These are phyloP conservation scores for Synanthedon andrenaeformis DNA, from an alignment of 2,888 invertebrate species.

Conservation along the genomic window DNA sequence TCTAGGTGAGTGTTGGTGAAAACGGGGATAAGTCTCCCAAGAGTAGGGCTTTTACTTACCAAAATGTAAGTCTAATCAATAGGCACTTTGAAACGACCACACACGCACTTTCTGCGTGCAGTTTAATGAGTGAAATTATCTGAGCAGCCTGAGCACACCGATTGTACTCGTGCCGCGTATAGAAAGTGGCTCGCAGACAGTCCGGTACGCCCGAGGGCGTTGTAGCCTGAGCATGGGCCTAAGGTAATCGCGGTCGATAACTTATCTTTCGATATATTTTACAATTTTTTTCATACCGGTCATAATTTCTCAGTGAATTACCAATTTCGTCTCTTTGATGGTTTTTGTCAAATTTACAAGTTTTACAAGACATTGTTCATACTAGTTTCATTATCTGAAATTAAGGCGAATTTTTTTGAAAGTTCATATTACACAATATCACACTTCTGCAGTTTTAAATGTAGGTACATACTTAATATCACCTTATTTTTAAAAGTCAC, in stretches of 20 bases:
- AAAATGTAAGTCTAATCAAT: no score
- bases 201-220: slow-evolving; percentile 15
- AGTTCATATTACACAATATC: no score
- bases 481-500: no score
- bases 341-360: background rate
- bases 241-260: background rate
- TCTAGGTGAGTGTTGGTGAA: no score
- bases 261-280: background rate
- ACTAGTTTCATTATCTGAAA: no score
- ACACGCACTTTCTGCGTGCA: slow-evolving; percentile 12
- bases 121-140: slow-evolving; percentile 11
- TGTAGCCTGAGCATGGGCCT: slow-evolving; percentile 6
- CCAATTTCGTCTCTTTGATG: background rate
- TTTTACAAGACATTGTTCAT: no score
- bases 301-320: background rate
- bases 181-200: slow-evolving; percentile 24
- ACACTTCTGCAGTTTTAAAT: no score
- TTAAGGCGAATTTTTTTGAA: no score
- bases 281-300: background rate
- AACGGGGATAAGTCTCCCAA: no score
- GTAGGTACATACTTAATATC: no score
- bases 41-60: no score
- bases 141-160: slow-evolving; percentile 17
- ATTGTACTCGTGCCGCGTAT: slow-evolving; percentile 10
- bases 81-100: slow-evolving; percentile 12